Conservation (phyloP, 2,888 invertebrate species). For the Drosophila prostipennis region DNA sequence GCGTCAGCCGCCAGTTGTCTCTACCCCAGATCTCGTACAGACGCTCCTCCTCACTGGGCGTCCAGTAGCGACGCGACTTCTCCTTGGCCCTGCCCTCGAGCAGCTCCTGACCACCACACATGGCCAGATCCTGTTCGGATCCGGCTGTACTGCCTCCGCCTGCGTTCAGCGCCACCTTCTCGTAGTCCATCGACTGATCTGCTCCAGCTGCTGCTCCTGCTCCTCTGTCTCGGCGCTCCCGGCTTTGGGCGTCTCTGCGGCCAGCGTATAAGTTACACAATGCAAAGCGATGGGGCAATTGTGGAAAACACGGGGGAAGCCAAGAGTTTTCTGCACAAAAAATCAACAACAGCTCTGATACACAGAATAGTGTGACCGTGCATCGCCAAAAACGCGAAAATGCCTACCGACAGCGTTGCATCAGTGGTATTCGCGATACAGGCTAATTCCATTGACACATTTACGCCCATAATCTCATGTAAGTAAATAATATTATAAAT, state of each 20-base stretch:
- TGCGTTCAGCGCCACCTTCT: slow-evolving; percentile 46
- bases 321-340: slow-evolving; percentile 59
- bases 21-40: slow-evolving; percentile 82
- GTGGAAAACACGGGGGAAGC: slow-evolving; percentile 28
- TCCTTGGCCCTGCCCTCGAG: slow-evolving; percentile 71
- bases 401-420: neutral
- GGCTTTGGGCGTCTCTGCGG: neutral
- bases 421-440: too few relatives aligned
- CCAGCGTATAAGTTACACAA: slow-evolving; percentile 28
- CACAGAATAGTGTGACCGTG: slow-evolving; percentile 42
- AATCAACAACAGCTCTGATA: slow-evolving; percentile 65
- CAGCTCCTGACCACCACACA: slow-evolving; percentile 67
- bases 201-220: neutral
- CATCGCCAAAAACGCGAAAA: neutral
- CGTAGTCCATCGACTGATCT: slow-evolving; percentile 63
- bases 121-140: slow-evolving; percentile 41
- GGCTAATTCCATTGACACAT: too few relatives aligned
- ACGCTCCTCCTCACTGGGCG: slow-evolving; percentile 78
- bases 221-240: neutral
- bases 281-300: neutral
- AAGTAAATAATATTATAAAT: too few relatives aligned
- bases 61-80: slow-evolving; percentile 80
- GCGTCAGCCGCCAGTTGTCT: slow-evolving; percentile 80
- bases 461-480: too few relatives aligned
- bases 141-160: slow-evolving; percentile 45